Base-by-base conservation (phyloP, 2,888 invertebrate species). In the Galeopsomyia nigrocyanea region DNA sequence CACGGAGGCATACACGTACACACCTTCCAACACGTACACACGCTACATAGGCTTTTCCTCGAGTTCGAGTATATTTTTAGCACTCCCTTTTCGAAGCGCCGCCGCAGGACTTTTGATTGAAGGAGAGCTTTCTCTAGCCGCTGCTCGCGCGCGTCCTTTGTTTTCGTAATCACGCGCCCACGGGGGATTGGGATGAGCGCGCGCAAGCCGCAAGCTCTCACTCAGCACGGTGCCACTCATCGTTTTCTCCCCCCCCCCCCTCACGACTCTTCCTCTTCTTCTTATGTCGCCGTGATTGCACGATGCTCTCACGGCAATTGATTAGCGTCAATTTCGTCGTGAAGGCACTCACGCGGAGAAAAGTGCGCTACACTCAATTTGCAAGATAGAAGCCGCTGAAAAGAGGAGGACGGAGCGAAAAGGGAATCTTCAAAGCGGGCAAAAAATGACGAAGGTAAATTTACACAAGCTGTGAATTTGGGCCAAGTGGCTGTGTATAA, bases 81-180 rank as follows among this genome's bases (percentile, higher is more conserved):
- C 46, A 67, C 39, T 60, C 60, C 17, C 49, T 19, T 39, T 16
- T 17, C 51, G 39, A 14, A 47, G 58, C 58, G 58, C 51, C 5
- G 19, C 22, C 65, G 65, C 50, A 39, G 53, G 63, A 53, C 53
- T 63, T 53, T 39, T 63, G 63, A 63, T 63, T 39, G 53, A 51
- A 63, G 63, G 39, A 39, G 10, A 39, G 39, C 31, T 31, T 31
- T 31, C n/a, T n/a, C n/a, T n/a, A n/a, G n/a, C n/a, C n/a, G n/a
- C 13, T 39, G 31, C 22, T 7, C 16, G 26, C 21, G 7, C 67
- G 26, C 21, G 7, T 58, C 67, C 67, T 67, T 67, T 67, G 67
- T 67, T 67, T 60, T 46, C 46, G 5, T 31, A 26, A n/a, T 31
- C 50, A 39, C 1, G 10, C 26, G 26, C 26, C 26, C 3, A 58